Evolutionary conservation across 2,888 invertebrate genomes (phyloP), one percentile per base, ranked within the genome.

Genomic region (Saturnia pavonia): DNA sequence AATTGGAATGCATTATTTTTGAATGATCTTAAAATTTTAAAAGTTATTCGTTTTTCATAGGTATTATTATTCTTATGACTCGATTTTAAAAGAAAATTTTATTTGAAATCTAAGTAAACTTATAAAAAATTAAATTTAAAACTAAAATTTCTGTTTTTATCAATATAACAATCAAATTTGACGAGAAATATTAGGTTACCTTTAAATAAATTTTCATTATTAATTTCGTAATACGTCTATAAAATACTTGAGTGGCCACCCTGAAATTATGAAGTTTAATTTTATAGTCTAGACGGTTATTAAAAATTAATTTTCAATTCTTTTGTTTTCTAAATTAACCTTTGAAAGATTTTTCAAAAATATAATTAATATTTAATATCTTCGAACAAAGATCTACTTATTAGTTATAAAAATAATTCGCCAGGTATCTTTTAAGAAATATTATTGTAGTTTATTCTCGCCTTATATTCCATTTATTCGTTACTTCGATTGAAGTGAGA

Each of bases 401-500:
- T n/a, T n/a, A n/a, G n/a, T n/a, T n/a, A n/a, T n/a, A 19, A 48
- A 48, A 19, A 67, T 42, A 34, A 48, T 14, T 45, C 67, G 22
- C 48, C 14, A 22, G 22, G n/a, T 22, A 67, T 68, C 73, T 77
- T 75, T 71, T 69, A 74, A 71, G 70, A 70, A 70, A 67, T 68
- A 75, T 34, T 34, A 34, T 74, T 73, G 73, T 67, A 71, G 73
- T 81, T 82, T 76, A 74, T 78, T 74, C 73, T 73, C 73, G 71
- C 73, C 79, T 75, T 75, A 75, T 78, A 77, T 75, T 72, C 77
- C 74, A 77, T 80, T 79, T 80, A 76, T 76, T 80, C 72, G 69
- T 76, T 70, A 75, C 66, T 72, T 73, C 73, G 72, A 73, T 67
- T 71, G 79, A 60, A 78, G 74, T 76, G 78, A 80, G 81, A 85